These are phyloP conservation scores for Spodoptera litura DNA, from an alignment of 1,140 invertebrate genomes.

Conservation along the genomic window DNA sequence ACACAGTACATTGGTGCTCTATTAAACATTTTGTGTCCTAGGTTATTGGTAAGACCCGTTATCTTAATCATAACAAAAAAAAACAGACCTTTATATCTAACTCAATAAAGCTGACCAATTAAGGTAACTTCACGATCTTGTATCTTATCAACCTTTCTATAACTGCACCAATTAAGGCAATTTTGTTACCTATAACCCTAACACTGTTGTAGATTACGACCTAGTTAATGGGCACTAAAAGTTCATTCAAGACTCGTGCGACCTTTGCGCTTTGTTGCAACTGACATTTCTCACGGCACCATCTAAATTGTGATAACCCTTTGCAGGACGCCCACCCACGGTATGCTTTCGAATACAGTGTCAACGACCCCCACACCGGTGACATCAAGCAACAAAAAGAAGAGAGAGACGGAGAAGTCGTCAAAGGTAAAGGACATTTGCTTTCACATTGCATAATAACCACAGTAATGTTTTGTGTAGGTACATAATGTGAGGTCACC, in stretches of 20 bases:
- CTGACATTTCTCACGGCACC: conserved; percentile 58
- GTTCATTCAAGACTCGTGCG: conserved; percentile 40
- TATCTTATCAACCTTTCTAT: conserved; percentile 2
- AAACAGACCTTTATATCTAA: too few species aligned
- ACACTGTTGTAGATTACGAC: not conserved
- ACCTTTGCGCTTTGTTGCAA: conserved; percentile 29
- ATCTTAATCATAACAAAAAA: too few species aligned
- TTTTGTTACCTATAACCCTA: conserved; percentile 6
- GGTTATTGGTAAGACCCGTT: too few species aligned
- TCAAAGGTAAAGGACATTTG: conserved; percentile 78
- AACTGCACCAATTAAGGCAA: conserved; percentile 4
- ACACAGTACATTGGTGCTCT: not conserved
- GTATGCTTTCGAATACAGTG: conserved; percentile 91
- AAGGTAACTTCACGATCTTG: too few species aligned
- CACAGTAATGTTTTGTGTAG: not conserved
- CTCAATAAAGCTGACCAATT: too few species aligned
- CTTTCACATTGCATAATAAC: not conserved
- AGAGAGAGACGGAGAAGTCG: conserved; percentile 88
- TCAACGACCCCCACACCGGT: conserved; percentile 91
- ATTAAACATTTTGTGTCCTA: not conserved
- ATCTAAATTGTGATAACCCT: conserved; percentile 47
- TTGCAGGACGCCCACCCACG: conserved; percentile 88
- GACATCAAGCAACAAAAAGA: conserved; percentile 90
- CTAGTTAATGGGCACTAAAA: conserved; percentile 35
- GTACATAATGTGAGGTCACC: too few species aligned